A percentile compares a stretch with the other conserved stretches of the same genome.
These are phyloP conservation scores for Oncorhynchus tshawytscha DNA, from an alignment of 2,113 vertebrate genomes.

Conservation along the genomic window DNA sequence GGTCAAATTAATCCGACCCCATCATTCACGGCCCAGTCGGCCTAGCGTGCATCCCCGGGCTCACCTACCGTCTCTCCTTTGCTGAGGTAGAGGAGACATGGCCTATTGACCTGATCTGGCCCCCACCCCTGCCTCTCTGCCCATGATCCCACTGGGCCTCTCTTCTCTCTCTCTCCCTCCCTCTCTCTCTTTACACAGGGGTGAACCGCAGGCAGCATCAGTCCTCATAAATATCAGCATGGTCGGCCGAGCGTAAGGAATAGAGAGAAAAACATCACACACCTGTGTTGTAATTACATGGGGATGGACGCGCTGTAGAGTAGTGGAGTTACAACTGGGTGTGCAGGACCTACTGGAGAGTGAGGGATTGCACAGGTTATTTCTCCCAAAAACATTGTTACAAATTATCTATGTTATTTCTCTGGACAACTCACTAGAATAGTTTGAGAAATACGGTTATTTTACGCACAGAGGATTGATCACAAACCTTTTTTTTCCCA, in stretches of 20 bases:
- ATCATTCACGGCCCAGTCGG: conserved; percentile 13
- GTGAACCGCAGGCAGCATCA: conserved; percentile 1
- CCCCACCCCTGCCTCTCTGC: neutral
- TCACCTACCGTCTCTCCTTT: neutral
- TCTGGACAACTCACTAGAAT: too few relatives aligned
- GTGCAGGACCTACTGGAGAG: neutral
- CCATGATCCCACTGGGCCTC: neutral
- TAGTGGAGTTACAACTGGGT: neutral
- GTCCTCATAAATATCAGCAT: neutral
- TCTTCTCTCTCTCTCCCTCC: neutral
- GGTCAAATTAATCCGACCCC: neutral
- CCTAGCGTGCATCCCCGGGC: neutral
- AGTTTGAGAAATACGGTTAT: too few relatives aligned
- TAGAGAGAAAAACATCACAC: conserved; percentile 10
- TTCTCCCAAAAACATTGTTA: too few relatives aligned
- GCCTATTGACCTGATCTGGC: conserved; percentile 16
- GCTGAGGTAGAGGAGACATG: neutral
- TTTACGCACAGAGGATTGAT: too few relatives aligned
- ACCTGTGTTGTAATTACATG: conserved; percentile 5
- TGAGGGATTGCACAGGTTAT: neutral
- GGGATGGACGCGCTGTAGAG: neutral
- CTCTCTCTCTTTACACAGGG: neutral
- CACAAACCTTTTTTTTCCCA: too few relatives aligned
- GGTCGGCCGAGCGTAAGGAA: conserved; percentile 12
- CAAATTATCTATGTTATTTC: too few relatives aligned